Conservation (phyloP, 2,797 vertebrate species). For the Atherinosoma microstoma region DNA sequence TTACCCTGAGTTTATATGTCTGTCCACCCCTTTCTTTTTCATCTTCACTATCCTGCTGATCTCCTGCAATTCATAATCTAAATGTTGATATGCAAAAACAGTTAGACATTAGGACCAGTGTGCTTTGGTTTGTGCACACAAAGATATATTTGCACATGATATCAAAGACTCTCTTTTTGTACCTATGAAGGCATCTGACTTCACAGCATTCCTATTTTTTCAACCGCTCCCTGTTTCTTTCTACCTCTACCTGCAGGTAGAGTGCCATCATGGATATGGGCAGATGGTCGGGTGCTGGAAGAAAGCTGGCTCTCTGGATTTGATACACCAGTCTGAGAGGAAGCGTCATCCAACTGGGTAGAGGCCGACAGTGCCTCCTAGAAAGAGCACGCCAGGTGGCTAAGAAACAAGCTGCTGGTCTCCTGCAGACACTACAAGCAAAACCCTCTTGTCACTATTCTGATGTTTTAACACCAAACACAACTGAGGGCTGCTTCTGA, state of each 20-base stretch:
- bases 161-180: slow-evolving; percentile 14
- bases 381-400: slow-evolving; percentile 71
- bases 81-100: slow-evolving; percentile 13
- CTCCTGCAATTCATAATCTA: slow-evolving; percentile 7
- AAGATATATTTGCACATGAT: slow-evolving; percentile 2
- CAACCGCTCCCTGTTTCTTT: slow-evolving; percentile 15
- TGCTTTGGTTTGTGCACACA: not conserved
- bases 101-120: slow-evolving; percentile 8
- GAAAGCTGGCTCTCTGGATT: slow-evolving; percentile 65
- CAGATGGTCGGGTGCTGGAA: slow-evolving; percentile 73
- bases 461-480: slow-evolving; percentile 45
- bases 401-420: slow-evolving; percentile 58
- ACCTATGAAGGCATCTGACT: slow-evolving; percentile 2
- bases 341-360: slow-evolving; percentile 75
- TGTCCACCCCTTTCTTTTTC: slow-evolving; percentile 31
- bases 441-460: slow-evolving; percentile 47
- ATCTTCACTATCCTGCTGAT: slow-evolving; percentile 21
- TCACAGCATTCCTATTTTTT: slow-evolving; percentile 1
- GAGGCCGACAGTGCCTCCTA: slow-evolving; percentile 64
- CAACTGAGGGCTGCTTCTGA: slow-evolving; percentile 36
- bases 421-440: slow-evolving; percentile 48
- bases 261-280: slow-evolving; percentile 53
- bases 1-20: slow-evolving; percentile 28
- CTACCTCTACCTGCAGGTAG: slow-evolving; percentile 52
- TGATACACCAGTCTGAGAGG: slow-evolving; percentile 68